Percentiles rank a stretch among this genome's conserved stretches.
These are phyloP conservation scores for Drosophila yakuba DNA, from an alignment of 1,140 invertebrate species.

Conservation along the genomic window DNA sequence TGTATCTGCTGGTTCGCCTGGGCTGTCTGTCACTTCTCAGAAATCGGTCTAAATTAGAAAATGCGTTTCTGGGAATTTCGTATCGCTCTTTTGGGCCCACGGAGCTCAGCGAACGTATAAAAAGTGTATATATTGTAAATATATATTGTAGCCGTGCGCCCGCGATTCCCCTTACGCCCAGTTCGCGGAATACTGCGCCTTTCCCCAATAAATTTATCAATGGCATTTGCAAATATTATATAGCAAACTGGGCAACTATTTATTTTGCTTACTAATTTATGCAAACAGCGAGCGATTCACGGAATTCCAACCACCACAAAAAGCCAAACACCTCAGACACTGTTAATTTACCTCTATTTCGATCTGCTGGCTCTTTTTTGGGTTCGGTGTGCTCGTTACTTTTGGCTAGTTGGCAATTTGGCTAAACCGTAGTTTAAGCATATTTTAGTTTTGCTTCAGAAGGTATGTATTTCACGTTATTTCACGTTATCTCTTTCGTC, in stretches of 20 bases:
- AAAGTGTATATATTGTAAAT: slow-evolving; percentile 19
- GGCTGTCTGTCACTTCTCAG: slow-evolving; percentile 81
- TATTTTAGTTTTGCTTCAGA: slow-evolving; percentile 60
- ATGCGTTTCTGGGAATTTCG: slow-evolving; percentile 84
- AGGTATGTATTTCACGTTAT: slow-evolving; percentile 7
- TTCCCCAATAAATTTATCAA: slow-evolving; percentile 44
- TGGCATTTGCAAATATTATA: slow-evolving; percentile 32
- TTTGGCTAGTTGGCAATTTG: slow-evolving; percentile 70
- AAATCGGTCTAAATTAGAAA: slow-evolving; percentile 85
- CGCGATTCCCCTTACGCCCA: slow-evolving; percentile 24
- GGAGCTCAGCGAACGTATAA: slow-evolving; percentile 44
- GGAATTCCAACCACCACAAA: slow-evolving; percentile 2
- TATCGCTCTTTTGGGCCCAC: slow-evolving; percentile 79
- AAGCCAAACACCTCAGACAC: slow-evolving; percentile 8
- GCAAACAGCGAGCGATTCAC: slow-evolving; percentile 22
- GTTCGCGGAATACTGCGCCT: slow-evolving; percentile 13
- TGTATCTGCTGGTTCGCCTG: slow-evolving; percentile 54
- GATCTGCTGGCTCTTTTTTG: slow-evolving; percentile 30
- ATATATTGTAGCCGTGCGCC: slow-evolving; percentile 36
- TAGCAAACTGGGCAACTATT: slow-evolving; percentile 4
- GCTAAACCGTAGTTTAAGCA: slow-evolving; percentile 74
- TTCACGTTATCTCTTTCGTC: slow-evolving; percentile 20
- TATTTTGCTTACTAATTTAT: slow-evolving; percentile 26
- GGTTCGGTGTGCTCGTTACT: slow-evolving; percentile 19
- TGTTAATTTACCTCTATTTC: slow-evolving; percentile 55